These are phyloP conservation scores for Cheilinus undulatus DNA, from an alignment of 2,113 vertebrate species.

Conservation along the genomic window DNA sequence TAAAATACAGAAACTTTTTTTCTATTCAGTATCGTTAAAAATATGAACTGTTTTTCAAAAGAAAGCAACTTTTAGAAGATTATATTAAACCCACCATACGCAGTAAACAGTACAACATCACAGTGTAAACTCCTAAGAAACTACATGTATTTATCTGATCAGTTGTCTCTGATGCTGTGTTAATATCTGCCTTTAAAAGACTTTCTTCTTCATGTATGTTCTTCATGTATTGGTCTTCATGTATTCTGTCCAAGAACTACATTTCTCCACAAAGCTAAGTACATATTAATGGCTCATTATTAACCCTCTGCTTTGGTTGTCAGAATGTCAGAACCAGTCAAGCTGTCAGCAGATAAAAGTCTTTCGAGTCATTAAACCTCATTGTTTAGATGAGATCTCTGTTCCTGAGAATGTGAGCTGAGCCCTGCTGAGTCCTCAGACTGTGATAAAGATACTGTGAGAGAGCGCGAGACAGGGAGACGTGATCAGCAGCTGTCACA, in stretches of 20 bases:
- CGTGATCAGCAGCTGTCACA: conserved; percentile 54
- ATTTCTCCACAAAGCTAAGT: conserved; percentile 25
- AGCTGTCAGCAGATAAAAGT: conserved; percentile 60
- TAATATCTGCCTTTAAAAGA: not conserved
- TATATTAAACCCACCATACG: too few relatives aligned
- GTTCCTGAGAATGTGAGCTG: conserved; percentile 34
- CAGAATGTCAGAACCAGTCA: conserved; percentile 22
- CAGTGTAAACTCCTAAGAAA: too few relatives aligned
- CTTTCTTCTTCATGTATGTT: not conserved
- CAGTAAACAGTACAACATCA: too few relatives aligned
- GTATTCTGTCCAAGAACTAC: too few relatives aligned
- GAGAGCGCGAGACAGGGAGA: conserved; percentile 5
- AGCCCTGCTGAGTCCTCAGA: conserved; percentile 14
- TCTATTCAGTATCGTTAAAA: too few relatives aligned
- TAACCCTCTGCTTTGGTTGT: conserved; percentile 5
- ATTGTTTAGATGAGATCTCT: conserved; percentile 54
- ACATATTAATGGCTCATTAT: conserved; percentile 33
- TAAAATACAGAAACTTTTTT: not conserved
- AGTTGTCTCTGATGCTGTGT: not conserved
- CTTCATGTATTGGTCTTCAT: too few relatives aligned
- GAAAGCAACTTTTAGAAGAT: too few relatives aligned
- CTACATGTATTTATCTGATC: not conserved
- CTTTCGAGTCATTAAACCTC: conserved; percentile 61
- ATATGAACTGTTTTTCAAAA: too few relatives aligned
- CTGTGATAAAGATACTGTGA: conserved; percentile 19